These are phyloP conservation scores for Albula glossodonta DNA, from an alignment of 2,113 vertebrate species.

Conservation along the genomic window DNA sequence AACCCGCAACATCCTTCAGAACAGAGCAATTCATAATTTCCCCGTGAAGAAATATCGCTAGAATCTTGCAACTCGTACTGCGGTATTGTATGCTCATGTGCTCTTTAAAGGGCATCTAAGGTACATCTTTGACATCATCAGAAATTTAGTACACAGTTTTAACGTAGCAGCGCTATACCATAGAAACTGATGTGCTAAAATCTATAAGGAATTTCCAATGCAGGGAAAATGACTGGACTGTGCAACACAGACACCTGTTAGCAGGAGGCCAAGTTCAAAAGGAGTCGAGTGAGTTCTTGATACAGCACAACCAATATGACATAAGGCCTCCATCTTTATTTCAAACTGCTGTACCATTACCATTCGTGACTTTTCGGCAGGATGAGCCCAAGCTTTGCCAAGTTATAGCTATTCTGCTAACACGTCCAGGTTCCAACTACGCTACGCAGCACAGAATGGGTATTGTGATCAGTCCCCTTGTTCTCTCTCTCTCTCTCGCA, in stretches of 20 bases:
- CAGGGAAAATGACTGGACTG: background rate
- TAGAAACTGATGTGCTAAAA: background rate
- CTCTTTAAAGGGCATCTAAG: background rate
- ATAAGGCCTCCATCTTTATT: background rate
- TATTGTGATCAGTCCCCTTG: conserved; percentile 1
- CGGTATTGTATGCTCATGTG: background rate
- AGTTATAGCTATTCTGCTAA: no score
- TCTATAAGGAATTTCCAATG: background rate
- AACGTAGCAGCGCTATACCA: background rate
- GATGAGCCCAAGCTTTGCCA: no score
- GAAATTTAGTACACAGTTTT: background rate
- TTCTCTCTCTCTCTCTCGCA: conserved; percentile 9
- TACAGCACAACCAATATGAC: background rate
- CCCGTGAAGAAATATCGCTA: background rate
- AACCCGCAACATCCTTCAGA: conserved; percentile 1
- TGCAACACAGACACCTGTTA: background rate
- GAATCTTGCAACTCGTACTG: background rate
- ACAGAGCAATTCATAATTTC: background rate
- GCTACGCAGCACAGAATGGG: no score
- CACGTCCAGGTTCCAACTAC: no score
- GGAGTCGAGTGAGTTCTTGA: background rate
- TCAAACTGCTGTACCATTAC: background rate
- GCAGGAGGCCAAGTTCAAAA: background rate
- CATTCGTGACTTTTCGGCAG: no score
- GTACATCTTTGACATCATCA: background rate